Base-by-base conservation (phyloP, 2,888 invertebrate genomes). In the Tetranychus piercei region DNA sequence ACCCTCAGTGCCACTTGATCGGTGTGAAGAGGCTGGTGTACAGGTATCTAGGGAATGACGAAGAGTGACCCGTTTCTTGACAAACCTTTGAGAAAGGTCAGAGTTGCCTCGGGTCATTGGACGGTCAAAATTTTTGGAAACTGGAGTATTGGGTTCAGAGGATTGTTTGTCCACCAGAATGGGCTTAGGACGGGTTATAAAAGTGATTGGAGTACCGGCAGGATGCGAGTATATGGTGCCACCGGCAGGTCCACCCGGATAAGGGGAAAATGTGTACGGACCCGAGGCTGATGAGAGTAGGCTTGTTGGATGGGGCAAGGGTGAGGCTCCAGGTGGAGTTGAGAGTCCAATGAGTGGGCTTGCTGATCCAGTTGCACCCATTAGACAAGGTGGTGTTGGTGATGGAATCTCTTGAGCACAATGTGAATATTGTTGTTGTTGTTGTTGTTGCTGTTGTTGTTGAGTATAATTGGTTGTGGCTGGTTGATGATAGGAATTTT, bases 41-140 rank as follows among this genome's bases (percentile, higher is more conserved):
- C 65, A 75, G 18, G 77, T 77, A 67, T 78, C 78, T 15, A 78
- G 76, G 11, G 78, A 78, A 67, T 78, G 78, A 22, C 91, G 88
- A 80, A 91, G 87, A 73, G 91, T 91, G 76, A 91, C 91, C 83
- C 89, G 87, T 84, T 92, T 92, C 82, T 90, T 88, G 80, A 90
- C 88, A 67, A 76, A 44, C 81, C 90, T 86, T 82, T 87, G 88
- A 78, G 90, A 89, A 79, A 91, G 86, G 82, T 91, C 91, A 69
- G 90, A 89, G 82, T 87, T 88, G 74, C 83, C 83, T 73, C 84
- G 78, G 74, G 81, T 81, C 81, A 84, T 83, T 23, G 72, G 73
- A 66, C 78, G 76, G 44, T 79, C 85, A 81, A 86, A 87, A 79
- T 82, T 84, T 79, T 86, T 86, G 75, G 87, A 86, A 76, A 88